phyloP scores from a whole-genome alignment of 1,140 invertebrate species.

The Caenorhabditis tropicalis region DNA sequence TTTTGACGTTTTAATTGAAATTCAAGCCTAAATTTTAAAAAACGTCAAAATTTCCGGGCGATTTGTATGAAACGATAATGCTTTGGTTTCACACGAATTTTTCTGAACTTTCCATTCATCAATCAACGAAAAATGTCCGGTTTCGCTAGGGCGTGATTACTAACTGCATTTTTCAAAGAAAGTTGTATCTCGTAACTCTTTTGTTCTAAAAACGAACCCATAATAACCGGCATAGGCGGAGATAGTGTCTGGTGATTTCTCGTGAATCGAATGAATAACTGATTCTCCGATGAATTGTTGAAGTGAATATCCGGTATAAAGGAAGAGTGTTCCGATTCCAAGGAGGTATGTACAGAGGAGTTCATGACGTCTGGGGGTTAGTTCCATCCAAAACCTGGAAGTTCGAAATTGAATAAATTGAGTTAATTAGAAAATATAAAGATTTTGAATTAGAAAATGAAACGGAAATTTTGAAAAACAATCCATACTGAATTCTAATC shows the following conservation, averaged over 20 bases:
- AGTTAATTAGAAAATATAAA: background rate
- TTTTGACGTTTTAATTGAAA: too few species aligned
- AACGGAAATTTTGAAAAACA: background rate
- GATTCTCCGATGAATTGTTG: constrained; percentile 45
- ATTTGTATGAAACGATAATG: too few species aligned
- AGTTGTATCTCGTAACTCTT: too few species aligned
- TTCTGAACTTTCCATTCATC: too few species aligned
- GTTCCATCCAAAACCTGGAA: constrained; percentile 42
- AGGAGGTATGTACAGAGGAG: constrained; percentile 42
- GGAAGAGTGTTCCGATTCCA: constrained; percentile 44
- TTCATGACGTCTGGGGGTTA: constrained; percentile 52
- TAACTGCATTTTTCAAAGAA: too few species aligned
- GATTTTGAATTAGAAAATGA: background rate
- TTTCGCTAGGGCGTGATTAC: too few species aligned
- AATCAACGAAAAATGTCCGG: too few species aligned
- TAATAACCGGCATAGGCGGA: constrained; percentile 50
- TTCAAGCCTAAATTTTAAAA: too few species aligned
- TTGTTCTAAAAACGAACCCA: constrained; percentile 45
- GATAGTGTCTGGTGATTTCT: constrained; percentile 30
- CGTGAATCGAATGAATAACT: constrained; percentile 42
- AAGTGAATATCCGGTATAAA: constrained; percentile 38
- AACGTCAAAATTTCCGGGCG: too few species aligned
- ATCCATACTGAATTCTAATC: too few species aligned
- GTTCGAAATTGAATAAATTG: background rate
- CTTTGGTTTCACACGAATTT: too few species aligned